These are phyloP conservation scores for Lophura nycthemera DNA, from an alignment of 2,113 vertebrate genomes.

Conservation along the genomic window DNA sequence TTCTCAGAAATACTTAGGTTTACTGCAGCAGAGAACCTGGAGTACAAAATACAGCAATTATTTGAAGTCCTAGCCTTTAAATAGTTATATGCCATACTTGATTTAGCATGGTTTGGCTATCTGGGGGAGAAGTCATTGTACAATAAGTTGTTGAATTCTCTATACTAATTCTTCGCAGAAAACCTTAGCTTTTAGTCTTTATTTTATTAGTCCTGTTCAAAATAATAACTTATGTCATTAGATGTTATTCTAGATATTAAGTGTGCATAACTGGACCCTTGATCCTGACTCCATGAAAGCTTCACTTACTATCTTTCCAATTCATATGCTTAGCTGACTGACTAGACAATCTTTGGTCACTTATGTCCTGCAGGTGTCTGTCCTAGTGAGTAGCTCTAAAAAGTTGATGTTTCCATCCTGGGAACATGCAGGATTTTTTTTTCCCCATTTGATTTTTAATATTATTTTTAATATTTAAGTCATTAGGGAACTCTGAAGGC, in stretches of 20 bases:
- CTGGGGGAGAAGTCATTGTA: background rate
- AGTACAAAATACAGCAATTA: background rate
- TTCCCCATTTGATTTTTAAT: background rate
- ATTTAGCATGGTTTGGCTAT: background rate
- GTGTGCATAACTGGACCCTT: background rate
- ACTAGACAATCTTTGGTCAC: background rate
- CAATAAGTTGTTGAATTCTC: background rate
- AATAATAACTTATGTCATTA: background rate
- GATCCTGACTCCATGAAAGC: background rate
- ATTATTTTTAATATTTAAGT: conserved; percentile 19
- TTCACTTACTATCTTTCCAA: background rate
- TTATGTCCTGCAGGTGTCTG: background rate
- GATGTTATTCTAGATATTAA: background rate
- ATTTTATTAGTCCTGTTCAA: background rate
- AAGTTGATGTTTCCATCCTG: background rate
- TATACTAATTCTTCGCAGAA: background rate
- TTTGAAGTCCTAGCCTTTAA: background rate
- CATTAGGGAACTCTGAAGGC: conserved; percentile 46
- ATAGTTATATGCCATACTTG: background rate
- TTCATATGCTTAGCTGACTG: background rate
- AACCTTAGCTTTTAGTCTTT: background rate
- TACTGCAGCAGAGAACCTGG: background rate
- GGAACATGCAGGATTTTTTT: background rate
- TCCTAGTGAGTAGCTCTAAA: background rate
- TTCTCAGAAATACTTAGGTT: background rate